Evolutionary conservation across 2,113 vertebrate genomes (phyloP).

Genomic region (Halichoeres trimaculatus): DNA sequence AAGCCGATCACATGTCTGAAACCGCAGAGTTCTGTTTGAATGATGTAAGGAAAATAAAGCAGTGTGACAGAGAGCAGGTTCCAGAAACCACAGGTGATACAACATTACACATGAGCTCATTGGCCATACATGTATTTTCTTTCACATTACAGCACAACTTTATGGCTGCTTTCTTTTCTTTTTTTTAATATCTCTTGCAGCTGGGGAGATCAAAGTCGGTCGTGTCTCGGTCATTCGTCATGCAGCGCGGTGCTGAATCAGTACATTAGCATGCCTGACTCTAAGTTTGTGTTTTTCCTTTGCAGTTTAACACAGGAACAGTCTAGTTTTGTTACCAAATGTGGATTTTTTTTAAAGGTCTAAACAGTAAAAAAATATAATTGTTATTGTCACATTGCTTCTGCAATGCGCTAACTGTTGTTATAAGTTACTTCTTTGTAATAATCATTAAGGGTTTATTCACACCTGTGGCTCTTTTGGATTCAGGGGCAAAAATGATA

Average conservation of each 20-base stretch:
- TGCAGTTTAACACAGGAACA: not conserved
- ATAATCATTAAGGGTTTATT: no score
- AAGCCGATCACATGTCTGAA: conserved; percentile 10
- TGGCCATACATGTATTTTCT: conserved; percentile 1
- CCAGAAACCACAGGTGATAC: not conserved
- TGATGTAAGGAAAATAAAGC: conserved; percentile 24
- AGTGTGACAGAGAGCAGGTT: not conserved
- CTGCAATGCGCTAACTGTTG: no score
- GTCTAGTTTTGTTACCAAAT: not conserved
- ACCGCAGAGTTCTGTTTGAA: not conserved
- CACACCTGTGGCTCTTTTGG: no score
- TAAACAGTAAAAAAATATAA: no score
- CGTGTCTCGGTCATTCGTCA: not conserved
- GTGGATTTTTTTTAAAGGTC: no score
- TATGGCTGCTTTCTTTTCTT: not conserved
- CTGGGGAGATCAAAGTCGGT: conserved; percentile 18
- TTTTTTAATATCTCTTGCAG: conserved; percentile 16
- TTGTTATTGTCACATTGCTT: no score
- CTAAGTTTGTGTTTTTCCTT: conserved; percentile 13
- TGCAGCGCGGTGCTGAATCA: conserved; percentile 21
- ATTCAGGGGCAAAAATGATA: no score
- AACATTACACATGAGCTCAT: not conserved
- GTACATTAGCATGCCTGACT: conserved; percentile 19
- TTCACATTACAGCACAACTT: not conserved
- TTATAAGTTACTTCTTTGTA: no score